These are phyloP conservation scores for Coronaproctus castanopsis DNA, from an alignment of 2,888 invertebrate species.

Conservation along the genomic window DNA sequence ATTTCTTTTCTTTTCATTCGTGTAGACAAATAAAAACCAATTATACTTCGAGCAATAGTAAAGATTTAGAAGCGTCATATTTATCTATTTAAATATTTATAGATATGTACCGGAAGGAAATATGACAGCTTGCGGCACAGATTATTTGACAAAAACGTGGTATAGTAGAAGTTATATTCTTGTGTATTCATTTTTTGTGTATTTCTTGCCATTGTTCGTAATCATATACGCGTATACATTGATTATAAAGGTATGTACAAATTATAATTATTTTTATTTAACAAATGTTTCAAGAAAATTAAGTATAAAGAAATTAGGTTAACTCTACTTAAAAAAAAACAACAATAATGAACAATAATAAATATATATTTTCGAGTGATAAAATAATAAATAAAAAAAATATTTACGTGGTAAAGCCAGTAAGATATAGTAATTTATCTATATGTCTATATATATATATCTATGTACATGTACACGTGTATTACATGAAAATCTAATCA, in stretches of 20 bases:
- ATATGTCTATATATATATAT: too few relatives aligned
- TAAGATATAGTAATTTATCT: too few relatives aligned
- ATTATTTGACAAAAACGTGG: slow-evolving; percentile 57
- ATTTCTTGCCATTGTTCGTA: slow-evolving; percentile 50
- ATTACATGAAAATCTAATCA: too few relatives aligned
- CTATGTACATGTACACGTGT: too few relatives aligned
- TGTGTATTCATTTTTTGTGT: slow-evolving; percentile 51
- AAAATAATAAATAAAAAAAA: background rate
- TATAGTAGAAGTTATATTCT: slow-evolving; percentile 52
- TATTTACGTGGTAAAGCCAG: too few relatives aligned
- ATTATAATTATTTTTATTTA: too few relatives aligned
- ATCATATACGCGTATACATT: slow-evolving; percentile 76
- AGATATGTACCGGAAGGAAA: slow-evolving; percentile 86
- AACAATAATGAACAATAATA: too few relatives aligned
- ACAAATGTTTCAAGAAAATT: too few relatives aligned
- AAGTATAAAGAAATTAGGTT: too few relatives aligned
- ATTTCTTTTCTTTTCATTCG: background rate
- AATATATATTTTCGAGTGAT: slow-evolving; percentile 1
- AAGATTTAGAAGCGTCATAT: slow-evolving; percentile 1
- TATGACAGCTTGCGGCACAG: slow-evolving; percentile 81
- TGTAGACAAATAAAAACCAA: too few relatives aligned
- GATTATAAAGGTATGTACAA: slow-evolving; percentile 50
- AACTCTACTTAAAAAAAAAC: too few relatives aligned
- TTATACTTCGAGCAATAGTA: background rate
- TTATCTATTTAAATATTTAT: slow-evolving; percentile 17